A percentile compares a stretch with the other conserved stretches of the same genome.
Evolutionary conservation across 2,888 invertebrate genomes (phyloP).

Genomic region (Apodemia mormo): DNA sequence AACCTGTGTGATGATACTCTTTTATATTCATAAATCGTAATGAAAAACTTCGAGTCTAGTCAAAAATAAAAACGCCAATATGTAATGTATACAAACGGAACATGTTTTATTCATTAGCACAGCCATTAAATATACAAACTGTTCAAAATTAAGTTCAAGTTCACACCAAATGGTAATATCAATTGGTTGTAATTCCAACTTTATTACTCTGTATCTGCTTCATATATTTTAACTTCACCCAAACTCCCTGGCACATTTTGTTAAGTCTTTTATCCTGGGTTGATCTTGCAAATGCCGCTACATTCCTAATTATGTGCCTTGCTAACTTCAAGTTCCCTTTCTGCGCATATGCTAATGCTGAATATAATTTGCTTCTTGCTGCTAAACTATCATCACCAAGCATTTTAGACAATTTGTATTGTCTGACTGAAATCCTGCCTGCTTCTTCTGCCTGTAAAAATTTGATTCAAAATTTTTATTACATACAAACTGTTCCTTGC

Average conservation of each 20-base stretch:
- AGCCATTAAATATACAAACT: constrained; percentile 16
- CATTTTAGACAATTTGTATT: constrained; percentile 89
- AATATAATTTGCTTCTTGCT: constrained; percentile 92
- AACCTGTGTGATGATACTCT: no score
- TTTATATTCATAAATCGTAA: no score
- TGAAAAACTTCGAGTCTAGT: no score
- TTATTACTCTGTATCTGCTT: constrained; percentile 43
- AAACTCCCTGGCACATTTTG: constrained; percentile 93
- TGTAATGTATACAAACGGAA: constrained; percentile 7
- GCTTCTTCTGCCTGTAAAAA: constrained; percentile 90
- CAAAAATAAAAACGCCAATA: background rate
- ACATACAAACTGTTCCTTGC: no score
- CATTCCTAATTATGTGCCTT: constrained; percentile 80
- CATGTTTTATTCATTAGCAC: constrained; percentile 16
- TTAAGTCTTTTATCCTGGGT: constrained; percentile 84
- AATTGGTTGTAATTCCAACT: constrained; percentile 27
- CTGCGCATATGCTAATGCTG: constrained; percentile 94
- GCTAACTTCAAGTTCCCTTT: constrained; percentile 85
- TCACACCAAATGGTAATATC: background rate
- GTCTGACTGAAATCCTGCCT: constrained; percentile 92
- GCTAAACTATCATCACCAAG: constrained; percentile 91
- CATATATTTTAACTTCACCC: constrained; percentile 89
- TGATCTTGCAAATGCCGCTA: constrained; percentile 58
- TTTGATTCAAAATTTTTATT: background rate
- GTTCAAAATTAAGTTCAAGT: no score